Evolutionary conservation across 2,888 invertebrate species (phyloP), one percentile per base, ranked within the genome.

Genomic region (Mythimna ferrago): DNA sequence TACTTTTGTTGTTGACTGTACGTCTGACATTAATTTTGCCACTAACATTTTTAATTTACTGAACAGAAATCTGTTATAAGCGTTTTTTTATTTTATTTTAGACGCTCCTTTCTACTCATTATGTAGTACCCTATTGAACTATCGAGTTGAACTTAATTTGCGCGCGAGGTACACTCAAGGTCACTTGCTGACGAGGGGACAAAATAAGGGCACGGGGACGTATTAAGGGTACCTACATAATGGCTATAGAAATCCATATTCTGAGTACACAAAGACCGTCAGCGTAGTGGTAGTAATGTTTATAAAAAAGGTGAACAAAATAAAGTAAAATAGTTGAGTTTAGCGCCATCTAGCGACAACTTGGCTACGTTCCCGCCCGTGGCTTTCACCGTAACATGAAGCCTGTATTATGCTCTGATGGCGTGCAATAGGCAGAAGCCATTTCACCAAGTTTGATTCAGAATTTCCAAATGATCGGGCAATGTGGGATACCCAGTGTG

Each of bases 151-250:
- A 73, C 35, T 56, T 60, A 32, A 62, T 56, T 65, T 64, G 35
- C 51, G 54, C 26, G 53, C 63, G 38, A 64, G 54, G 54, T 70
- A 64, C 44, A 53, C 60, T 70, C 78, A 78, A 79, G 78, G 78
- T 79, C 66, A 69, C 4, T 57, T 6, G 54, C 64, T 48, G 54
- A 35, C 56, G 54, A 71, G 78, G 76, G 76, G 78, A 65, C 41
- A 41, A 16, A 71, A 61, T 77, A 71, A 65, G 77, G 71, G 77
- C 76, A 76, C 32, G 61, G 32, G 73, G 48, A 38, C 62, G 54
- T 54, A 61, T 32, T 65, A 66, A 51, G 48, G 38, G 65, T 62
- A 66, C 74, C 68, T 67, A 67, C 65, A 65, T 73, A 44, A 57
- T 73, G 21, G 1, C 16, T 44, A 53, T 35, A 48, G 26, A 44